Conservation (phyloP, 2,797 vertebrate genomes). For the Aldrovandia affinis region DNA sequence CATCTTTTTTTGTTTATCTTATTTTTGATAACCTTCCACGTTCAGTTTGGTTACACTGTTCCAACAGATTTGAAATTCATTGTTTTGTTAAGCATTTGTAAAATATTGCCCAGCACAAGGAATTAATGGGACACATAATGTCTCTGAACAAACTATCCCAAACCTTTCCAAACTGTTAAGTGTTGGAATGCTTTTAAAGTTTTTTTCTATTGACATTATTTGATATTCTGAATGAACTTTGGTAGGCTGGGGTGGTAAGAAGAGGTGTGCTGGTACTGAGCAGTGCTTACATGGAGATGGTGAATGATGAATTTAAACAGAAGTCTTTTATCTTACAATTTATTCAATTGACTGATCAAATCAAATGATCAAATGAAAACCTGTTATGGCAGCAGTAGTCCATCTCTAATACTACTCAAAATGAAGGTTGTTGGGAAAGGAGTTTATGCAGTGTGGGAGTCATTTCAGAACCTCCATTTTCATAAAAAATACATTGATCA, state of each 20-base stretch:
- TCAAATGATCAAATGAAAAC: not conserved
- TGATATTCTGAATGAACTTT: conserved; percentile 24
- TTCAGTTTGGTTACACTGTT: conserved; percentile 60
- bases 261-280: not conserved
- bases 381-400: not conserved
- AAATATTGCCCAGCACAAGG: not conserved
- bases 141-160: conserved; percentile 3
- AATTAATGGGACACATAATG: not conserved
- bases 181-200: not conserved
- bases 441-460: conserved; percentile 12
- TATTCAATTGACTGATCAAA: not conserved
- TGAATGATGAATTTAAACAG: conserved; percentile 13
- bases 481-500: not conserved
- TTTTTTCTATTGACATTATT: not conserved
- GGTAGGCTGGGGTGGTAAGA: conserved; percentile 5
- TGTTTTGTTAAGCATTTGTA: conserved; percentile 50
- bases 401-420: not conserved
- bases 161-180: not conserved
- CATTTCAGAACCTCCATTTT: not conserved
- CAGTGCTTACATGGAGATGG: conserved; percentile 11
- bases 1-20: conserved; percentile 62
- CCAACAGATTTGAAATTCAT: conserved; percentile 68
- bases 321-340: not conserved
- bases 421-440: not conserved
- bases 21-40: conserved; percentile 7